phyloP scores from a whole-genome alignment of 2,888 invertebrate genomes.

The Chalcosyrphus nemorum region DNA sequence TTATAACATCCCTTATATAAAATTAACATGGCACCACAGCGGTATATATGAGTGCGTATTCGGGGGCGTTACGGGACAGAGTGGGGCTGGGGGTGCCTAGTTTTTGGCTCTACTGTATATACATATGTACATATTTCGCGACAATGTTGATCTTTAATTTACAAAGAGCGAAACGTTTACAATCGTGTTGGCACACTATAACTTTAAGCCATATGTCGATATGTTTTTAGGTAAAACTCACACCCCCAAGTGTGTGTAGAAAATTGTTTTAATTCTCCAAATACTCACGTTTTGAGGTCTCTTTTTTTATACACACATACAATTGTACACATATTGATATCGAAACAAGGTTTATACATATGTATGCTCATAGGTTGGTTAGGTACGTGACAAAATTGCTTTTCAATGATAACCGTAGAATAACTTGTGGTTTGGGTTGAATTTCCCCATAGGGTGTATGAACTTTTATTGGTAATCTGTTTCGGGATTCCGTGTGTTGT shows the following conservation, averaged over 20 bases:
- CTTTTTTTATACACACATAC: background rate
- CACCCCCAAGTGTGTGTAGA: background rate
- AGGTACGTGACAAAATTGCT: background rate
- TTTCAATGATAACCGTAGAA: background rate
- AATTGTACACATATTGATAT: background rate
- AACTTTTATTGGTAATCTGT: background rate
- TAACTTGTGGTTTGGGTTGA: background rate
- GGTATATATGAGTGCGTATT: background rate
- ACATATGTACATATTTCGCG: background rate
- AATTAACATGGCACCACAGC: slow-evolving; percentile 10
- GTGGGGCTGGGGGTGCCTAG: background rate
- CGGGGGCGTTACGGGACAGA: too few relatives aligned
- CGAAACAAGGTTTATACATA: background rate
- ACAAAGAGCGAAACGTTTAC: background rate
- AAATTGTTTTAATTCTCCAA: background rate
- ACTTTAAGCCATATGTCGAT: background rate
- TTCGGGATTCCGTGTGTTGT: too few relatives aligned
- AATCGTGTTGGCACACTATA: background rate
- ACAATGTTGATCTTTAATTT: background rate
- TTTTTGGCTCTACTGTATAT: background rate
- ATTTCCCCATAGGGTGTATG: background rate
- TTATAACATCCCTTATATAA: slow-evolving; percentile 32
- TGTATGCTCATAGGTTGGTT: too few relatives aligned
- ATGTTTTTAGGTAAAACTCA: background rate
- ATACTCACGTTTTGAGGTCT: background rate